Percentiles rank a stretch among this genome's conserved stretches.
phyloP scores from a whole-genome alignment of 2,113 vertebrate genomes.

The Sceloporus tristichus region DNA sequence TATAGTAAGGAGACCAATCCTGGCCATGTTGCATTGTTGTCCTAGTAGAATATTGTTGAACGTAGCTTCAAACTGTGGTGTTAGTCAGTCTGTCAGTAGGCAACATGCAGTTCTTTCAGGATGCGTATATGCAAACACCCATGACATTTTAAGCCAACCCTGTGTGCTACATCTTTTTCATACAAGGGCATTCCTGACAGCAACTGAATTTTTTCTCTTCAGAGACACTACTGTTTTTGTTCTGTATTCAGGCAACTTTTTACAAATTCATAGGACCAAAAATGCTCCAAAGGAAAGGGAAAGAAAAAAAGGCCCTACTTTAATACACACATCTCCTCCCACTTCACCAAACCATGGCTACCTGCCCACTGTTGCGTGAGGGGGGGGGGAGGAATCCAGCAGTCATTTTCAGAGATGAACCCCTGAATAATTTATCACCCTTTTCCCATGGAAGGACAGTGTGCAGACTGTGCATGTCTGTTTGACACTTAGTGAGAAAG shows the following conservation, averaged over 20 bases:
- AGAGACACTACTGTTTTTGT: not conserved
- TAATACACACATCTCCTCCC: conserved; percentile 18
- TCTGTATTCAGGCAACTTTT: conserved; percentile 39
- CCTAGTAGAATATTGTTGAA: not conserved
- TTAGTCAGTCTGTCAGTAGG: not conserved
- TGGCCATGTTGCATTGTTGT: not conserved
- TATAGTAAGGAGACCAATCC: not conserved
- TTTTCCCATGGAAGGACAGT: not conserved
- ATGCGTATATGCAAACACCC: conserved; percentile 12
- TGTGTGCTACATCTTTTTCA: not conserved
- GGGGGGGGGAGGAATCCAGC: conserved; percentile 15
- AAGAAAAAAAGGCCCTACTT: not conserved
- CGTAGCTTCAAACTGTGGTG: not conserved
- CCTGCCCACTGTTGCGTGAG: not conserved
- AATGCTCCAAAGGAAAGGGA: not conserved
- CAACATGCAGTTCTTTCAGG: not conserved
- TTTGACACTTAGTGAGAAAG: not conserved
- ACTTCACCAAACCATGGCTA: not conserved
- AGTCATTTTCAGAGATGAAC: conserved; percentile 1
- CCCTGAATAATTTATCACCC: conserved; percentile 27
- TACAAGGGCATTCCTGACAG: not conserved
- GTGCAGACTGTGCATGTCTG: not conserved
- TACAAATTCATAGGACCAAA: fast-evolving
- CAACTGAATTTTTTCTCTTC: fast-evolving
- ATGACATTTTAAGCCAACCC: conserved; percentile 35